Evolutionary conservation across 2,797 vertebrate species (phyloP).

Genomic region (Erpetoichthys calabaricus): DNA sequence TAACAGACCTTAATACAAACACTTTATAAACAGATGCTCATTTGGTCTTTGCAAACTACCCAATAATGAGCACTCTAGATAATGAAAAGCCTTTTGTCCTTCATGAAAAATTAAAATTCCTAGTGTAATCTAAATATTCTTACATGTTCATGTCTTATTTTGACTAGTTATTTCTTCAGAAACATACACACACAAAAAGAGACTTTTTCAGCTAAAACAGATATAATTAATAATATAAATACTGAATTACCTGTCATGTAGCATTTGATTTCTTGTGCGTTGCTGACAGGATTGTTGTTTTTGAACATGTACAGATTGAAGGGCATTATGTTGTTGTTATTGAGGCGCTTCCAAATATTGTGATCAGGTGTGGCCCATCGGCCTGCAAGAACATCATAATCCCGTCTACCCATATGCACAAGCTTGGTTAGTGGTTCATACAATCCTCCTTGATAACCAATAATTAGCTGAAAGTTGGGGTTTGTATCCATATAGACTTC

Average conservation of each 20-base stretch:
- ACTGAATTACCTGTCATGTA: slow-evolving; percentile 85
- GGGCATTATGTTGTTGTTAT: slow-evolving; percentile 73
- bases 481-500: slow-evolving; percentile 96
- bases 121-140: too few species aligned
- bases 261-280: slow-evolving; percentile 84
- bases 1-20: too few species aligned
- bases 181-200: too few species aligned
- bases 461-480: slow-evolving; percentile 79
- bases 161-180: too few species aligned
- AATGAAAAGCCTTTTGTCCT: too few species aligned
- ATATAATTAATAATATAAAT: background rate
- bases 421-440: slow-evolving; percentile 89
- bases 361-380: slow-evolving; percentile 93
- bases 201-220: background rate
- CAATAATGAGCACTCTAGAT: too few species aligned
- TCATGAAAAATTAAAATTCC: too few species aligned
- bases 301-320: slow-evolving; percentile 99
- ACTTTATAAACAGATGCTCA: too few species aligned
- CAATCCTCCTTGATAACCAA: slow-evolving; percentile 88
- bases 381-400: slow-evolving; percentile 86
- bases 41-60: too few species aligned
- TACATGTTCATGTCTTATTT: too few species aligned
- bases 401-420: slow-evolving; percentile 85
- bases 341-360: slow-evolving; percentile 80
- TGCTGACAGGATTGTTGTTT: slow-evolving; percentile 94